Evolutionary conservation across 2,888 invertebrate genomes (phyloP).

Genomic region (Frankliniella intonsa): DNA sequence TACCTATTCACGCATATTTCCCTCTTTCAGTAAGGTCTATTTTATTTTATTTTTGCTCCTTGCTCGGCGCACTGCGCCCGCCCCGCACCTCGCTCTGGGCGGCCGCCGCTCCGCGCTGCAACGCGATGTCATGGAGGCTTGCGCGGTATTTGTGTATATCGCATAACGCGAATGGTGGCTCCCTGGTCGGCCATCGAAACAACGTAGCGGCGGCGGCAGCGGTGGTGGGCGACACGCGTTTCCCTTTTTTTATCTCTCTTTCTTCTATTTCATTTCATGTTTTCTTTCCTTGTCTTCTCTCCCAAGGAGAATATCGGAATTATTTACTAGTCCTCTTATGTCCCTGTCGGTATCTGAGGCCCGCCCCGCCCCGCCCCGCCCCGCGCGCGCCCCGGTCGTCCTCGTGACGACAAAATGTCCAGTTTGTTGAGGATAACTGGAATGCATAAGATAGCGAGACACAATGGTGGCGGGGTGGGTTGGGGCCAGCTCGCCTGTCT

Average conservation of each 20-base stretch:
- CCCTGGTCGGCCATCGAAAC: not conserved
- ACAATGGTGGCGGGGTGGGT: not conserved
- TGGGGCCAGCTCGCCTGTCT: not conserved
- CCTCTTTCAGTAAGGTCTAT: too few species aligned
- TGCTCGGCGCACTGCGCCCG: too few species aligned
- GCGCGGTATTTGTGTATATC: too few species aligned
- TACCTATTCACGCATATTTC: too few species aligned
- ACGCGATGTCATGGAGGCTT: not conserved
- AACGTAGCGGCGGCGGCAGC: not conserved
- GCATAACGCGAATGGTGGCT: not conserved
- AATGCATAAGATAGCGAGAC: not conserved
- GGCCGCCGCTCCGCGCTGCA: not conserved
- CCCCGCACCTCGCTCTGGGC: not conserved
- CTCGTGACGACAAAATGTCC: not conserved
- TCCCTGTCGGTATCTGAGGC: conserved; percentile 6
- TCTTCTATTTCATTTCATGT: not conserved
- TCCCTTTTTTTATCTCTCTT: not conserved
- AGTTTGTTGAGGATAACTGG: not conserved
- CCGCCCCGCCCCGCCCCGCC: too few species aligned
- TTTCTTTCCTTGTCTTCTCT: not conserved
- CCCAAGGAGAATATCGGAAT: not conserved
- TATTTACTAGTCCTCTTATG: conserved; percentile 17
- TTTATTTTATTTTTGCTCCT: too few species aligned
- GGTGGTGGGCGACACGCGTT: not conserved
- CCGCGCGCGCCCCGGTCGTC: not conserved